Evolutionary conservation across 2,797 vertebrate species (phyloP).

Genomic region (Anguilla marmorata): DNA sequence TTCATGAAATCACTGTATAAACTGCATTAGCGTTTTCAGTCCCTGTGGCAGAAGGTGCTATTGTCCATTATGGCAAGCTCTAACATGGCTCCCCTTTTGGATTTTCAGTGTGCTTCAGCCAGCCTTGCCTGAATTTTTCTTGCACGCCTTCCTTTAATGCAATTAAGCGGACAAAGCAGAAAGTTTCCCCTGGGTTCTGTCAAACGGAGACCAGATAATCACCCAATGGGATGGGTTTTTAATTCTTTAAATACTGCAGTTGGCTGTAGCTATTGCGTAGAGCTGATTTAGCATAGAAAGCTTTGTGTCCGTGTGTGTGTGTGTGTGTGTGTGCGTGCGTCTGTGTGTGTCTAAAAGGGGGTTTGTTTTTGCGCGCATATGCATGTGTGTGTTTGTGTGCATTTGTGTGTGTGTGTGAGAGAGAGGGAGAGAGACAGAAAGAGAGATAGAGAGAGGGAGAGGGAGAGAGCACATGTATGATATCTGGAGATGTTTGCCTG

Average conservation of each 20-base stretch:
- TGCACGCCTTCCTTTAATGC: background rate
- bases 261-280: background rate
- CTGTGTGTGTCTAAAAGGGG: background rate
- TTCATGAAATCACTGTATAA: background rate
- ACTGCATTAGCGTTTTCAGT: background rate
- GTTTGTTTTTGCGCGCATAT: conserved; percentile 7
- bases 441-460: too few relatives aligned
- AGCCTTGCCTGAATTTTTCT: background rate
- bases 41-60: background rate
- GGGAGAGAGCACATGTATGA: background rate
- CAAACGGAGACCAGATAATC: background rate
- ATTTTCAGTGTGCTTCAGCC: background rate
- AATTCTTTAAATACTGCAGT: background rate
- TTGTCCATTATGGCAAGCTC: too few relatives aligned
- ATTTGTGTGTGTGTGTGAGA: background rate
- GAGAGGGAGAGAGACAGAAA: too few relatives aligned
- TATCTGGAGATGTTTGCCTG: background rate
- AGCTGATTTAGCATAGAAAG: background rate
- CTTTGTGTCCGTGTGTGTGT: background rate
- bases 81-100: background rate
- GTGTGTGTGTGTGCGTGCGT: background rate
- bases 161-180: background rate
- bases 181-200: background rate
- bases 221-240: background rate
- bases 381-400: background rate